Evolutionary conservation across 2,797 vertebrate genomes (phyloP).

Genomic region (Chiloscyllium punctatum): DNA sequence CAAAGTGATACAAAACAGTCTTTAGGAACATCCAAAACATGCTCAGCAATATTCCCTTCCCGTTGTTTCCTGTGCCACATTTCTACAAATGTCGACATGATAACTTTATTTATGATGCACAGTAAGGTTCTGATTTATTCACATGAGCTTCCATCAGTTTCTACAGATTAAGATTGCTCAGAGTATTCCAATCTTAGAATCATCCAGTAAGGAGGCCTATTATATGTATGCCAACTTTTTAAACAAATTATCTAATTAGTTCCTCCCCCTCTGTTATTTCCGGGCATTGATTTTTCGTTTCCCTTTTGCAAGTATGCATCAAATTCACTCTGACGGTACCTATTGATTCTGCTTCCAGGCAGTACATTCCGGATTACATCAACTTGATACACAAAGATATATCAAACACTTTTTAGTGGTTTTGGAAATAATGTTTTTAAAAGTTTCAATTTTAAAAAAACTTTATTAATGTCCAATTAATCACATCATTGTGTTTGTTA

Average conservation of each 20-base stretch:
- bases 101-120: not conserved
- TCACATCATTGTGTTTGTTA: too few relatives aligned
- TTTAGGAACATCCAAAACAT: not conserved
- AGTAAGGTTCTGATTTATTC: not conserved
- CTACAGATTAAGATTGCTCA: not conserved
- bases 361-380: not conserved
- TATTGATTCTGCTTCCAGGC: not conserved
- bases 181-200: not conserved
- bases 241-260: not conserved
- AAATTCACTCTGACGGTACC: not conserved
- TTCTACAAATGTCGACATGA: not conserved
- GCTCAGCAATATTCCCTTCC: not conserved
- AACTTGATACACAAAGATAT: not conserved
- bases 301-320: not conserved
- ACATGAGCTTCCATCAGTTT: not conserved
- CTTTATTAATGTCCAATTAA: too few relatives aligned
- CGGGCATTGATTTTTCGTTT: not conserved
- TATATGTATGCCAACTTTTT: not conserved
- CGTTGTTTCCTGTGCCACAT: not conserved
- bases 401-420: too few relatives aligned
- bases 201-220: not conserved
- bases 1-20: not conserved
- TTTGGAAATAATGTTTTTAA: too few relatives aligned
- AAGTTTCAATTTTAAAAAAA: too few relatives aligned
- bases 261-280: not conserved